Base-by-base conservation (phyloP, 2,888 invertebrate species). In the Apamea anceps region DNA sequence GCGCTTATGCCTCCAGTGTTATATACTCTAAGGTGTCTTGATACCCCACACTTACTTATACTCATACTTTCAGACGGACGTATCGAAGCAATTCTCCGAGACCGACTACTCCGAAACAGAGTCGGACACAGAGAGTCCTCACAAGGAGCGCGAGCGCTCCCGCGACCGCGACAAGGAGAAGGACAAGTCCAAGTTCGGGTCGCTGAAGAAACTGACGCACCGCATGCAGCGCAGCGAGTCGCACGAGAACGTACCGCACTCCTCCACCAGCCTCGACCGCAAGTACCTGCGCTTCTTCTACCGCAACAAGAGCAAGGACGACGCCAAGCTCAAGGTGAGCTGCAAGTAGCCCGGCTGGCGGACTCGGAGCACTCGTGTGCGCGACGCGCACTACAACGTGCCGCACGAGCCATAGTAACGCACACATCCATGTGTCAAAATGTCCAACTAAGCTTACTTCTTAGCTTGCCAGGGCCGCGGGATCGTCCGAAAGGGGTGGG, bases 181-280 rank as follows among this genome's bases (percentile, higher is more conserved):
- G 73, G 96, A 96, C 83, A 93, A 91, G 87, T 89, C 92, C 65
- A 92, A 91, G 87, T 92, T 92, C 84, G 93, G 93, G 0, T 92
- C 92, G n/a, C 82, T 92, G 72, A 92, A 91, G 90, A 92, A 92
- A 73, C 80, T 92, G 80, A 86, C 94, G 89, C 87, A 94, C 45
- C 95, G 97, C 79, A 95, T 97, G 93, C 95, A 94, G 81, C 93
- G 94, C 88, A 96, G 93, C 90, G 95, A 96, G 90, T 94, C 95
- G 74, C 91, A 92, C 82, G 97, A 97, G 91, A 95, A 95, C 87
- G 97, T 97, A 15, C 89, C 91, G 81, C 95, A 93, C 85, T 88
- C 94, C 18, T 91, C 95, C 84, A 97, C 98, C 62, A 98, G 98
- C 92, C 97, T 98, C 81, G 98, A 98, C 93, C 93, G 98, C 90